phyloP scores from a whole-genome alignment of 1,140 invertebrate species.

The Drosophila virilis region DNA sequence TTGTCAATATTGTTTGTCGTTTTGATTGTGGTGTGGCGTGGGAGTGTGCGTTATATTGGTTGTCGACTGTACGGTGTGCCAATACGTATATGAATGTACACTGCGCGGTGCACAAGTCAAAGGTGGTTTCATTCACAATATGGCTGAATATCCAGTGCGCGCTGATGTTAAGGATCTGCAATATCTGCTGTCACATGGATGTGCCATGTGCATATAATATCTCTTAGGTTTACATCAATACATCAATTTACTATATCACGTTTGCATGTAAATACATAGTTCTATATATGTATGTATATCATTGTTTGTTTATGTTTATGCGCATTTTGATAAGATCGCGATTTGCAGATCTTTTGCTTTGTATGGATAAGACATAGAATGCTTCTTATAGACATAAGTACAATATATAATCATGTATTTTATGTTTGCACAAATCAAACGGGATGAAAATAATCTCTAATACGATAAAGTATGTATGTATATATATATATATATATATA shows the following conservation, averaged over 20 bases:
- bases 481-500: too few species aligned
- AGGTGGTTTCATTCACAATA: conserved; percentile 17
- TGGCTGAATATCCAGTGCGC: conserved; percentile 23
- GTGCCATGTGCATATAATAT: background rate
- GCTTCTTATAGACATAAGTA: background rate
- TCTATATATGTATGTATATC: background rate
- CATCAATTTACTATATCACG: conserved; percentile 35
- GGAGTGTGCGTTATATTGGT: background rate
- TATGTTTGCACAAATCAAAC: conserved; percentile 12
- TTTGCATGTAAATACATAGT: conserved; percentile 18
- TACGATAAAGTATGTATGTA: background rate
- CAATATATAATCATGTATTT: conserved; percentile 8
- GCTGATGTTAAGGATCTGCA: background rate
- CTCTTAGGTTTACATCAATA: conserved; percentile 29
- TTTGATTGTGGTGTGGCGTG: conserved; percentile 6
- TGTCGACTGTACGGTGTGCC: background rate
- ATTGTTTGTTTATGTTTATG: conserved; percentile 2
- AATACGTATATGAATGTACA: background rate
- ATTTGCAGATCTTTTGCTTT: conserved; percentile 3
- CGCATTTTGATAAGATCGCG: conserved; percentile 5
- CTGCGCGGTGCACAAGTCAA: conserved; percentile 1
- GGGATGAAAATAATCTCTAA: background rate
- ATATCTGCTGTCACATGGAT: conserved; percentile 32
- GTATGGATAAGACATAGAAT: conserved; percentile 6
- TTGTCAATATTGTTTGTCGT: background rate